Base-by-base conservation (phyloP, 1,140 invertebrate genomes). In the Drosophila kohkoa region DNA sequence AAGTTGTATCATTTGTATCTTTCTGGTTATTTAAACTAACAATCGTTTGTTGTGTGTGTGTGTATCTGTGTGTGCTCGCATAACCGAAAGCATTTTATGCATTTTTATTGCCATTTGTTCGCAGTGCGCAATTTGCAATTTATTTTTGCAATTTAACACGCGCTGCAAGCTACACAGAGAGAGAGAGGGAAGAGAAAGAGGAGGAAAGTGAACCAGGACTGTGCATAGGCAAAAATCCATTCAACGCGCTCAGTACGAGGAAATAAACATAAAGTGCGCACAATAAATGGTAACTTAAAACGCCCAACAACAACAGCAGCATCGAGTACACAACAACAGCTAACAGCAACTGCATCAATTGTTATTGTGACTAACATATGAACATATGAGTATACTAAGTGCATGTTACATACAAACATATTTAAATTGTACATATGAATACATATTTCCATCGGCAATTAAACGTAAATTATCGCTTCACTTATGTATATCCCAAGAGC, bases 101-200 rank as follows among this genome's bases (percentile, higher is more conserved):
- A 88, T 89, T 89, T 89, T 89, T 89, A 89, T 89, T 89, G 85
- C 75, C 78, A 87, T 82, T 82, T 79, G 77, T 77, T 72, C 81
- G 60, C 70, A 62, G 58, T 66, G 73, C 74, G 69, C 83, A 82
- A 87, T 87, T 88, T 72, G 73, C 79, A 83, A 89, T 88, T 88
- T 88, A 89, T 88, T 81, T 85, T 88, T 88, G 85, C 85, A 89
- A 88, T 88, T 88, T 88, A 89, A 88, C 85, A 88, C 85, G 85
- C 85, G 74, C 79, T 67, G 68, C 66, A 73, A 51, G 64, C 59
- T 35, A 45, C 15, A 38, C 8, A 10, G 48, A 43, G 48, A 48
- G 63, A 54, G 38, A 35, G 46, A 28, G 45, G 66, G 55, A 65
- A 20, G 35, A 25, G 58, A 32, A 28, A 20, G 16, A 0, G 7